Base-by-base conservation (phyloP, 2,888 invertebrate genomes). In the Sycophila texana region DNA sequence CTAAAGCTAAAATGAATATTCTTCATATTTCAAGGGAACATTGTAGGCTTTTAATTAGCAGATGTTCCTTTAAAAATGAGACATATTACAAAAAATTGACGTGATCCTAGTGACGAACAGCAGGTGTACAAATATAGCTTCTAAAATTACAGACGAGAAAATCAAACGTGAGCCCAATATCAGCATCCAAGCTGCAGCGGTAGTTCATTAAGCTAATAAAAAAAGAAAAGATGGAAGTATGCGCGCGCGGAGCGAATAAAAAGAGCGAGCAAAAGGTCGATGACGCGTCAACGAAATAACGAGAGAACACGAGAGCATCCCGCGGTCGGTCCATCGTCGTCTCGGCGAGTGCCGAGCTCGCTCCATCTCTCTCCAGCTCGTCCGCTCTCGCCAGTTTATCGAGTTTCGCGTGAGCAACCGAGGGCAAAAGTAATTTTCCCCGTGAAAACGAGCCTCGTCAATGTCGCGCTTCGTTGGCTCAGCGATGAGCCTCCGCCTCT, bases 391-490 rank as follows among this genome's bases (percentile, higher is more conserved):
- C 49, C 18, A 18, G 30, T 74, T 78, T 79, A 79, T 74, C 58
- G 71, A 79, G 61, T 75, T 60, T 74, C 65, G 67, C 20, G 26
- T 12, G 18, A 18, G 49, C 20, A 73, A 47, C 68, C 26, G 61
- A 61, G 74, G 74, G 51, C 49, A 72, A 77, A 81, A 74, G 74
- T 77, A 74, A 81, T 81, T 81, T 77, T 74, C 72, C 4, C 55
- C 55, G 74, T 71, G 72, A 80, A 80, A 76, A 80, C 75, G 72
- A 74, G 74, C 77, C 74, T 71, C 63, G 77, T 77, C 67, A 77
- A 81, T 81, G 74, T 66, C 74, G 71, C 67, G 72, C 47, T 49
- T 77, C 74, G 77, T 71, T 81, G 74, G 57, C 22, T 71, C 20
- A 39, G 18, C 57, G 72, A 60, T 67, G 63, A 74, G 74, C 63